Base-by-base conservation (phyloP, 2,888 invertebrate species). In the Hymenopus coronatus region DNA sequence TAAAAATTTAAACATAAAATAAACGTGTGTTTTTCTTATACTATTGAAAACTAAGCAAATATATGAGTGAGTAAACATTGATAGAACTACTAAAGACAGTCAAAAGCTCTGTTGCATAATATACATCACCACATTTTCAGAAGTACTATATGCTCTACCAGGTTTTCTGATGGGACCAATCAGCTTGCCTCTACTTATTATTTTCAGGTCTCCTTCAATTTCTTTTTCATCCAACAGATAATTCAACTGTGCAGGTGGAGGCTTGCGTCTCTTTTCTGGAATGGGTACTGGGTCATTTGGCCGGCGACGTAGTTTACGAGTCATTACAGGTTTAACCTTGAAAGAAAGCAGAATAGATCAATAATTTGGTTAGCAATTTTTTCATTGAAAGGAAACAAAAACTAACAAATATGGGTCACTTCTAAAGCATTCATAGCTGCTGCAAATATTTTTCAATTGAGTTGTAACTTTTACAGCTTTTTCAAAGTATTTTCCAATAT, bases 241-340 rank as follows among this genome's bases (percentile, higher is more conserved):
- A 90, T 97, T 97, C n/a, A 99, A 95, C 92, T 97, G 97, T 46
- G 98, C 97, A 84, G 96, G 96, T 3, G 97, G 96, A 6, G 97
- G 96, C 92, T 98, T 97, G 88, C 98, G 94, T 2, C 98, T 96
- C 90, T 96, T 96, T 92, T 97, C 96, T 12, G 97, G 97, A 90
- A 97, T 96, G 7, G 98, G 98, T 83, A 97, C 95, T 0, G 99
- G 99, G 93, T 99, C 99, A 93, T 99, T 99, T 0, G 98, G 98
- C 33, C 99, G 95, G 90, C 99, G 95, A 7, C 99, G 94, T 40
- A 99, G 94, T 93, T 99, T 99, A 40, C 99, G 95, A 54, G 99
- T 99, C 94, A 98, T 97, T n/a, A 97, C 97, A 20, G 99, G 98
- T 92, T 99, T 99, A n/a, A 97, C 96, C 95, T 96, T 93, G 0